Evolutionary conservation across 2,797 vertebrate genomes (phyloP).

Genomic region (Cottoperca gobio): DNA sequence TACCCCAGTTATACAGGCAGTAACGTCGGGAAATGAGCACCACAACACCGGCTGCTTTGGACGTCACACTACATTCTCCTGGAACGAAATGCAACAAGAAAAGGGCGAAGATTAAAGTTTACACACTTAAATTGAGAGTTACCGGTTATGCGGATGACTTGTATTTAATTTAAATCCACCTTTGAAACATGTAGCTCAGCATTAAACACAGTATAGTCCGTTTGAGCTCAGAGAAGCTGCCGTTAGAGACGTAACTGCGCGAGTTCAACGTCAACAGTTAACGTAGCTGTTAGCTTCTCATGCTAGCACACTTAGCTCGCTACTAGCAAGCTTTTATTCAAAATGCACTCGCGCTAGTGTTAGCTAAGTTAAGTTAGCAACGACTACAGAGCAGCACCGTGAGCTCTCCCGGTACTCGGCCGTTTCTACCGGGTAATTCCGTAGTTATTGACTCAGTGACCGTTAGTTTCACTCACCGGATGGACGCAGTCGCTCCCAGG

Average conservation of each 20-base stretch:
- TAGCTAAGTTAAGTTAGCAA: constrained; percentile 1
- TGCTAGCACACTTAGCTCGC: constrained; percentile 50
- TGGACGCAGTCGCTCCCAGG: constrained; percentile 39
- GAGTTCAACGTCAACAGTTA: constrained; percentile 21
- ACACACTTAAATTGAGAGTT: not conserved
- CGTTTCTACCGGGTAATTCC: not conserved
- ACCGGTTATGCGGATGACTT: not conserved
- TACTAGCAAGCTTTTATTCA: constrained; percentile 11
- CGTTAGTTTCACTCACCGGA: constrained; percentile 55
- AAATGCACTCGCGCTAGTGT: not conserved
- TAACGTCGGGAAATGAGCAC: too few species aligned
- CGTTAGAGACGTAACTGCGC: not conserved
- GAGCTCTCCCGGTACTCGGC: not conserved
- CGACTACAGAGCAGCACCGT: not conserved
- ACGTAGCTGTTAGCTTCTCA: constrained; percentile 52
- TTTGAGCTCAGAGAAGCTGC: not conserved
- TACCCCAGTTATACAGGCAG: too few species aligned
- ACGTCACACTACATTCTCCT: not conserved
- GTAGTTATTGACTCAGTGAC: not conserved
- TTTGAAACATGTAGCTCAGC: not conserved
- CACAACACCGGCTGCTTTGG: not conserved
- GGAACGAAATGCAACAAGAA: not conserved
- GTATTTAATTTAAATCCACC: too few species aligned
- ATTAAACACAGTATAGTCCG: not conserved
- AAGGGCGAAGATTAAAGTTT: constrained; percentile 18